Base-by-base conservation (phyloP, 2,888 invertebrate species). In the Venustoraphidia nigricollis region DNA sequence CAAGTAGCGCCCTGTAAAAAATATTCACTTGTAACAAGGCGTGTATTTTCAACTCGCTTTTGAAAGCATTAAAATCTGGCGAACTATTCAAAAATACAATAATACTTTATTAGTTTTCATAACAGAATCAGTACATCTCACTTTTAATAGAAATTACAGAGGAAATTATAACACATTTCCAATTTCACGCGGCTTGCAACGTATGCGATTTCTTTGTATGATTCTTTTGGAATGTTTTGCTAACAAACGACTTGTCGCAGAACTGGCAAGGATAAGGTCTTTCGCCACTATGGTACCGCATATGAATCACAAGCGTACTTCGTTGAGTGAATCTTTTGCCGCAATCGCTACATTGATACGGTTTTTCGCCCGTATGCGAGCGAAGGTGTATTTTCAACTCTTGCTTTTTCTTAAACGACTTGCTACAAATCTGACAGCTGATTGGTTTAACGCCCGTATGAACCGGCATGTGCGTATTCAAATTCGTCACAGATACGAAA, bases 231-330 rank as follows among this genome's bases (percentile, higher is more conserved):
- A 51, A 35, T 9, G 46, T 51, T 35, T 38, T 41, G 5, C 38
- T 47, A 10, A 49, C 45, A 41, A 52, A 52, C 27, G 17, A 46
- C 13, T 48, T 47, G 42, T 47, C 35, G 40, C 54, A 54, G 10
- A 48, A 41, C 34, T 46, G 35, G 48, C 53, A 54, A 6, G 47
- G 35, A 46, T 58, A 62, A 6, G 62, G 62, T 49, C 60, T 55
- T 47, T 62, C 61, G 4, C 61, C 61, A 6, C 59, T 54, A 44
- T 54, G 55, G 9, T 50, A 50, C 10, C 53, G 48, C 6, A 49
- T 49, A 44, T 56, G 56, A 27, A 54, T 49, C 5, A 53, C 51
- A 46, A 56, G 48, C 39, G 52, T 52, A 35, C 52, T 52, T 3
- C 53, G 49, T 44, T 55, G 55, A 1, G 54, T 51, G 44, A 54